A percentile compares a stretch with the other conserved stretches of the same genome.
Evolutionary conservation across 1,140 invertebrate species (phyloP).

Genomic region (Pseudomyrmex gracilis): DNA sequence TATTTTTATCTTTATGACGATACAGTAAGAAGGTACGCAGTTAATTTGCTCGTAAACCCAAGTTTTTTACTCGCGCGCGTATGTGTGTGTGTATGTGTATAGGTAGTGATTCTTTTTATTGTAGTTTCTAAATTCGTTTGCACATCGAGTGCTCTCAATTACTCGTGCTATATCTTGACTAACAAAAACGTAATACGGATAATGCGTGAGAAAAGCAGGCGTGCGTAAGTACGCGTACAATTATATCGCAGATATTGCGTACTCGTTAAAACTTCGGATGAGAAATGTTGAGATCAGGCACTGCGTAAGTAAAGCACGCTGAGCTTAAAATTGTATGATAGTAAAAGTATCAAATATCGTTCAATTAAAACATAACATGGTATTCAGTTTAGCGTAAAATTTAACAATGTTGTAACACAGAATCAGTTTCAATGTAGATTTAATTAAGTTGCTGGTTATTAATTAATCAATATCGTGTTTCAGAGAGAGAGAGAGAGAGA

Average conservation of each 20-base stretch:
- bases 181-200: not conserved
- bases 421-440: not conserved
- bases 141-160: not conserved
- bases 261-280: not conserved
- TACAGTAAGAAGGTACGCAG: not conserved
- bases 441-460: no score
- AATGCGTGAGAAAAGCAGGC: not conserved
- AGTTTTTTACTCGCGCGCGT: not conserved
- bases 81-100: no score
- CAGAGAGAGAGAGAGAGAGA: no score
- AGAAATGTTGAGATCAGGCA: not conserved
- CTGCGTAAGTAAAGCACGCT: not conserved
- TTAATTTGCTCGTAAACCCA: not conserved
- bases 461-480: no score
- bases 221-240: no score
- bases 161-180: not conserved
- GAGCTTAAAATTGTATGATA: not conserved
- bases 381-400: not conserved
- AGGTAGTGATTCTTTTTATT: not conserved
- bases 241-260: not conserved
- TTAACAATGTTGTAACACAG: not conserved
- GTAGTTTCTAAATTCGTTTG: slow-evolving; percentile 15
- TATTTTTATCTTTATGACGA: no score
- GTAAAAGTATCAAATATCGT: not conserved
- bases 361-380: no score